phyloP scores from a whole-genome alignment of 2,888 invertebrate genomes.

The Macrostomum cliftonense region DNA sequence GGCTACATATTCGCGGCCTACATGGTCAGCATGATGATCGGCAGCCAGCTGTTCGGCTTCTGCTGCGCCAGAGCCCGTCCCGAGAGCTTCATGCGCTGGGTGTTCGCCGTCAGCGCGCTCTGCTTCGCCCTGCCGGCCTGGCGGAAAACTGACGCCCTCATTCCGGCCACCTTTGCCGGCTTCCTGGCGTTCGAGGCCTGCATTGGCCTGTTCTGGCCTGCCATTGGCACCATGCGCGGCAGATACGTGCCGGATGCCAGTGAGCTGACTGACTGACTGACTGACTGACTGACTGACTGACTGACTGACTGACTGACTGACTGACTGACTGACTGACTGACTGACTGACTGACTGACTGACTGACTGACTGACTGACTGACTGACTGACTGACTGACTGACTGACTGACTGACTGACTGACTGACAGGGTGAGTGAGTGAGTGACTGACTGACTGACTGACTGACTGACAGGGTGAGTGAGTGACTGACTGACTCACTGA shows the following conservation, averaged over 20 bases:
- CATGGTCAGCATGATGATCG: constrained; percentile 27
- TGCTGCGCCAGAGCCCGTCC: neutral
- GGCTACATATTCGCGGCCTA: constrained; percentile 42
- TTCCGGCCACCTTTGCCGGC: constrained; percentile 28
- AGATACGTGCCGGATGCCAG: constrained; percentile 40
- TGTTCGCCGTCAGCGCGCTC: constrained; percentile 34
- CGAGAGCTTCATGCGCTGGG: constrained; percentile 34
- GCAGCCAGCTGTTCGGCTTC: neutral
- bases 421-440: too few relatives aligned
- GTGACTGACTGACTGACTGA: too few relatives aligned
- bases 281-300: too few relatives aligned
- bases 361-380: too few relatives aligned
- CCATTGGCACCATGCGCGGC: constrained; percentile 39
- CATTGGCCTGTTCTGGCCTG: constrained; percentile 43
- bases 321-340: too few relatives aligned
- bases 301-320: too few relatives aligned
- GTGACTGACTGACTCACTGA: too few relatives aligned
- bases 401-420: too few relatives aligned
- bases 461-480: too few relatives aligned
- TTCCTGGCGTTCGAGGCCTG: constrained; percentile 41
- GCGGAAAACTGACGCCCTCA: neutral
- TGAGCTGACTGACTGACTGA: constrained; percentile 14
- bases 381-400: too few relatives aligned
- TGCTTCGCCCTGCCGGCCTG: constrained; percentile 36
- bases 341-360: too few relatives aligned